A percentile compares a stretch with the other conserved stretches of the same genome.
phyloP scores from a whole-genome alignment of 2,797 vertebrate genomes.

The Percopsis omiscomaycus region DNA sequence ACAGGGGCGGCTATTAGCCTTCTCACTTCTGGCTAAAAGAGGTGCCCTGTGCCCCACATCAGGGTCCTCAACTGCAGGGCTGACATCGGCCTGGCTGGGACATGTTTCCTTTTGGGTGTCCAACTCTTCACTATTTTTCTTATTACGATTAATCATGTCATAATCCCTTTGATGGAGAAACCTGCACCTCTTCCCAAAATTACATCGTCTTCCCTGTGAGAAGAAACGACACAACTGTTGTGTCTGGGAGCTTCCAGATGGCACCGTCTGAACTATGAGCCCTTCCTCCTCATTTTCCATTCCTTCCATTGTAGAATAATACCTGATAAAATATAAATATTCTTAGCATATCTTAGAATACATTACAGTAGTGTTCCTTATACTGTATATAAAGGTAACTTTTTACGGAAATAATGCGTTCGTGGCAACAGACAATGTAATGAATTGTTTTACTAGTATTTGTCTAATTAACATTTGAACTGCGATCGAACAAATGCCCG shows the following conservation, averaged over 20 bases:
- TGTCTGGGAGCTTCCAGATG: slow-evolving; percentile 8
- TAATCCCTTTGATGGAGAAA: slow-evolving; percentile 74
- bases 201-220: slow-evolving; percentile 78
- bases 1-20: slow-evolving; percentile 61
- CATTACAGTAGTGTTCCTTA: not conserved
- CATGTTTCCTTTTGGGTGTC: slow-evolving; percentile 5
- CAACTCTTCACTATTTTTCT: not conserved
- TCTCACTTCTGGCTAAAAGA: slow-evolving; percentile 11
- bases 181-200: slow-evolving; percentile 76
- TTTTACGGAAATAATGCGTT: too few species aligned
- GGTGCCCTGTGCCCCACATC: slow-evolving; percentile 14
- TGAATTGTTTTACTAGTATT: not conserved
- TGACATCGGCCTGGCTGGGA: slow-evolving; percentile 6
- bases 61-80: slow-evolving; percentile 4
- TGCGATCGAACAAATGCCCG: not conserved
- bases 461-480: not conserved
- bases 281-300: slow-evolving; percentile 52
- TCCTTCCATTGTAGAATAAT: slow-evolving; percentile 28
- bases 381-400: not conserved
- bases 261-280: slow-evolving; percentile 16
- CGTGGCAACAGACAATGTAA: too few species aligned
- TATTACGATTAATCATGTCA: slow-evolving; percentile 26
- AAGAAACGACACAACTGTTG: slow-evolving; percentile 76
- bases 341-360: not conserved
- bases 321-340: slow-evolving; percentile 15